A percentile compares a stretch with the other conserved stretches of the same genome.
Conservation (phyloP, 2,888 invertebrate genomes). For the Apantesis nais region DNA sequence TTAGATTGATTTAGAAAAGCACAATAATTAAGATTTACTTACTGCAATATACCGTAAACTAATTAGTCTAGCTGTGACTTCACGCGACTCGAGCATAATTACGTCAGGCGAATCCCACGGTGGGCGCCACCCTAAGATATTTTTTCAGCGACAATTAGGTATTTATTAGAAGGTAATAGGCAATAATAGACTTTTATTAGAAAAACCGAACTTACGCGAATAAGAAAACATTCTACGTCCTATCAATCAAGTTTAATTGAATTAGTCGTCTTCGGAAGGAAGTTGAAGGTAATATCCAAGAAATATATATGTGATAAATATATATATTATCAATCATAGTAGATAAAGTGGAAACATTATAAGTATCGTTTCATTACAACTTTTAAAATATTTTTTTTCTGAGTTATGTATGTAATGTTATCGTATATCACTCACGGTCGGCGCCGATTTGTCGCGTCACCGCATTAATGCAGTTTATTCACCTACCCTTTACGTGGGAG, state of each 20-base stretch:
- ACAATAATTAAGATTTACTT: neutral
- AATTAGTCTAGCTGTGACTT: constrained; percentile 20
- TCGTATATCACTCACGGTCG: constrained; percentile 40
- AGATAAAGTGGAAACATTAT: neutral
- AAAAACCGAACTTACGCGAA: neutral
- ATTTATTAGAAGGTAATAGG: neutral
- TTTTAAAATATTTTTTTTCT: neutral
- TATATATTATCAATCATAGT: neutral
- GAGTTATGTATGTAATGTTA: neutral
- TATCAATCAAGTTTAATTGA: neutral
- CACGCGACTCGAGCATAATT: constrained; percentile 16
- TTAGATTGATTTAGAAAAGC: neutral
- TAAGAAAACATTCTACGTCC: neutral
- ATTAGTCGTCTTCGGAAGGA: neutral
- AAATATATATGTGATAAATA: neutral
- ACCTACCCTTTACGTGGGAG: constrained; percentile 56
- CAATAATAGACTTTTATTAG: neutral
- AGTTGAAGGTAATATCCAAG: neutral
- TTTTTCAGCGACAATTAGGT: neutral
- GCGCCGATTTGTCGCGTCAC: constrained; percentile 63
- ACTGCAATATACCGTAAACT: constrained; percentile 17
- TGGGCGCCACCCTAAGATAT: constrained; percentile 12
- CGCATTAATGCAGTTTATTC: constrained; percentile 71
- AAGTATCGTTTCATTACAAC: neutral
- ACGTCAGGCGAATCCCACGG: constrained; percentile 13